Evolutionary conservation across 2,113 vertebrate species (phyloP).

Genomic region (Clarias batrachus): DNA sequence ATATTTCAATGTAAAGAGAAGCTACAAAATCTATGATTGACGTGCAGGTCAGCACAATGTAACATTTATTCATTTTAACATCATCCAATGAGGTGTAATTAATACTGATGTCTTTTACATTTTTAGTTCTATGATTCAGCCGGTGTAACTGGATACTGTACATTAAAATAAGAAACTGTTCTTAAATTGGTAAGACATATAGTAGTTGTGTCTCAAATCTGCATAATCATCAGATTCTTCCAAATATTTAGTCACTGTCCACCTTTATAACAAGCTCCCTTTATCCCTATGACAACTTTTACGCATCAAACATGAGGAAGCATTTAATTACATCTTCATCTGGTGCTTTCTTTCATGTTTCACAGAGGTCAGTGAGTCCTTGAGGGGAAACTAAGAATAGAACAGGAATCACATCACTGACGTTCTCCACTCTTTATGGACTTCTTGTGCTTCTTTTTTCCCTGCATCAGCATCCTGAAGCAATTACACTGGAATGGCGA

Average conservation of each 20-base stretch:
- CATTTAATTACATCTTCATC: slow-evolving; percentile 4
- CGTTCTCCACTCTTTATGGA: slow-evolving; percentile 4
- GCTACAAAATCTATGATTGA: not conserved
- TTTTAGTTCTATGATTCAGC: not conserved
- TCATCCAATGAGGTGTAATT: not conserved
- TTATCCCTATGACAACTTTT: not conserved
- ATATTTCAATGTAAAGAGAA: not conserved
- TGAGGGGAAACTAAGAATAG: slow-evolving; percentile 18
- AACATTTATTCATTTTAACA: not conserved
- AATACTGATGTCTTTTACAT: no score
- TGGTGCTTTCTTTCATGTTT: slow-evolving; percentile 13
- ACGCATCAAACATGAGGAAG: not conserved
- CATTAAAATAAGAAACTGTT: not conserved
- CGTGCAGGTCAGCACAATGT: not conserved
- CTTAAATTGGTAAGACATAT: no score
- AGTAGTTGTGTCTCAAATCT: not conserved
- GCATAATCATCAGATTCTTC: not conserved
- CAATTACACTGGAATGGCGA: slow-evolving; percentile 70
- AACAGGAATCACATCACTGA: slow-evolving; percentile 64
- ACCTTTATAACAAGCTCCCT: no score
- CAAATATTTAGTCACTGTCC: not conserved
- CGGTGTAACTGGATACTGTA: not conserved
- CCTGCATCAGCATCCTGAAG: slow-evolving; percentile 65
- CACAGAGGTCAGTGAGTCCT: not conserved
- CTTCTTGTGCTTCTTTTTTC: slow-evolving; percentile 58